Conservation (phyloP, 2,113 vertebrate genomes). For the Budorcas taxicolor region DNA sequence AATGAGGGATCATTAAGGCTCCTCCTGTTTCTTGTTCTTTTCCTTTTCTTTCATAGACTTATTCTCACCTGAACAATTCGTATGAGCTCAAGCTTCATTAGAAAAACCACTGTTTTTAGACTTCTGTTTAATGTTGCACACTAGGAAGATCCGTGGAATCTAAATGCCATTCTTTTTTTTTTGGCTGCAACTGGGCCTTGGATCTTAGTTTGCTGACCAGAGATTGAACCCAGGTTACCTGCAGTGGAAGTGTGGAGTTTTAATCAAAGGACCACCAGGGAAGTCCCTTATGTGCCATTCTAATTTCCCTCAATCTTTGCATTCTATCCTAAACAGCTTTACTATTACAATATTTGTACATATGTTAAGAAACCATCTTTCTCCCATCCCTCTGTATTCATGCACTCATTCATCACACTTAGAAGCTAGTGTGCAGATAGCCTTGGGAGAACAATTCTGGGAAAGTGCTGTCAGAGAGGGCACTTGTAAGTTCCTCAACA, state of each 20-base stretch:
- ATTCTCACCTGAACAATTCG: neutral
- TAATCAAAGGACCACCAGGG: neutral
- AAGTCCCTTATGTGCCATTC: neutral
- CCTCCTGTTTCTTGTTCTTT: neutral
- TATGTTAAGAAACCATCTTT: neutral
- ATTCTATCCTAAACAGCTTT: neutral
- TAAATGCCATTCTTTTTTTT: neutral
- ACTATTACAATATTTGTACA: neutral
- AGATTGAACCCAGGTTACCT: neutral
- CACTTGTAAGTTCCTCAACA: neutral
- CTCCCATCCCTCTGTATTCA: neutral
- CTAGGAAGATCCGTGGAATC: neutral
- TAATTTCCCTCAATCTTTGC: neutral
- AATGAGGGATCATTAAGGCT: neutral
- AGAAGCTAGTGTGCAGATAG: neutral
- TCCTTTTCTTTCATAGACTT: neutral
- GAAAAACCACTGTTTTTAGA: neutral
- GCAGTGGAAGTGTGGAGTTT: neutral
- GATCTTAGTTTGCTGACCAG: neutral
- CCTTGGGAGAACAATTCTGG: neutral
- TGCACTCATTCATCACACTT: neutral
- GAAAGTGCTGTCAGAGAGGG: neutral
- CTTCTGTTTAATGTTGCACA: neutral
- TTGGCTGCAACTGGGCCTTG: fast-evolving
- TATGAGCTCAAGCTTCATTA: neutral